A percentile compares a stretch with the other conserved stretches of the same genome.
Conservation (phyloP, 2,113 vertebrate genomes). For the Maccullochella peelii region DNA sequence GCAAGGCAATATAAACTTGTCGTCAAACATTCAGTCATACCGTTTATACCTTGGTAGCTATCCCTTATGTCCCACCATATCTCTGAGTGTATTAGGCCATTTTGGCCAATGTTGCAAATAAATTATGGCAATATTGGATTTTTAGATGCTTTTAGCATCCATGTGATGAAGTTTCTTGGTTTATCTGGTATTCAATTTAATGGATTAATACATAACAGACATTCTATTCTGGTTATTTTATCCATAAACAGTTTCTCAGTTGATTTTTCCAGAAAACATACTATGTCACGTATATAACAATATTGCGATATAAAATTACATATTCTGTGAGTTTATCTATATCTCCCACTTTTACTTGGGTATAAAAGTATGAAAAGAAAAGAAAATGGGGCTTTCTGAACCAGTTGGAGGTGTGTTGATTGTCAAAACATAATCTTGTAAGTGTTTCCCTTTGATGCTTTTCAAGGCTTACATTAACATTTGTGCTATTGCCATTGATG, state of each 20-base stretch:
- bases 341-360: background rate
- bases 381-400: too few species aligned
- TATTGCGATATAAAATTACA: background rate
- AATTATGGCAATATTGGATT: background rate
- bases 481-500: background rate
- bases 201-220: background rate
- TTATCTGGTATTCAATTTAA: background rate
- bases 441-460: constrained; percentile 44
- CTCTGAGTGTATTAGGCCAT: background rate
- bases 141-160: background rate
- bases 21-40: background rate
- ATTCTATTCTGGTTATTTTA: background rate
- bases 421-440: background rate
- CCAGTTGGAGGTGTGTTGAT: background rate
- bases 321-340: background rate
- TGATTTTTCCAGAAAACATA: too few species aligned
- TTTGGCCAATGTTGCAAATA: background rate
- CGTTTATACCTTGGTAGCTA: background rate
- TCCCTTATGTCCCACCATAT: background rate
- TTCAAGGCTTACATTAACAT: constrained; percentile 1
- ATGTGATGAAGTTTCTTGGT: background rate
- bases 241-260: too few species aligned
- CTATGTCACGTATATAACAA: background rate
- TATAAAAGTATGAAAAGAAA: background rate
- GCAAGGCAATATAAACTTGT: background rate